Conservation (phyloP, 2,113 vertebrate genomes). For the Sapajus apella region DNA sequence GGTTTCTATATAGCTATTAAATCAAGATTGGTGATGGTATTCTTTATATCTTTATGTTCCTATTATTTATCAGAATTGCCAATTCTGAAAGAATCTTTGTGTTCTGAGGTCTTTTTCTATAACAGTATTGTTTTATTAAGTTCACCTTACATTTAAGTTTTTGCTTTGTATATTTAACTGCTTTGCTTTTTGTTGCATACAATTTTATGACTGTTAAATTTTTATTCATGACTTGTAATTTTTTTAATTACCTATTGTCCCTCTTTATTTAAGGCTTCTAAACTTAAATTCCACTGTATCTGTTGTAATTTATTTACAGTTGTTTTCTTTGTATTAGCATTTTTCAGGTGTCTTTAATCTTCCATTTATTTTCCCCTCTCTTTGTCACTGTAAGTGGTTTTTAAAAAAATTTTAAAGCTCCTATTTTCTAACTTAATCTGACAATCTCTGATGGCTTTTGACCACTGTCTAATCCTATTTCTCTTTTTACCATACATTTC, state of each 20-base stretch:
- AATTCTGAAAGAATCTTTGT: conserved; percentile 8
- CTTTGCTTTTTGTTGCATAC: neutral
- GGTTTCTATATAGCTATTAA: conserved; percentile 12
- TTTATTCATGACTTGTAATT: neutral
- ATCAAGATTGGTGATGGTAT: neutral
- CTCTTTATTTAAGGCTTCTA: neutral
- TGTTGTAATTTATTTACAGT: neutral
- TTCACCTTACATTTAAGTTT: conserved; percentile 3
- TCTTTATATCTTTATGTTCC: conserved; percentile 6
- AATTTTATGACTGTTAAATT: neutral
- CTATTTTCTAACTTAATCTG: neutral
- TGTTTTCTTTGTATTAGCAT: neutral
- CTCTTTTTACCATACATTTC: neutral
- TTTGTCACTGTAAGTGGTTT: neutral
- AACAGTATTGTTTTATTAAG: neutral
- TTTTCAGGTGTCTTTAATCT: neutral
- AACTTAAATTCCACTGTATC: neutral
- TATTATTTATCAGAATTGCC: neutral
- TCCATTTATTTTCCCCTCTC: neutral
- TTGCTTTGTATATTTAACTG: neutral
- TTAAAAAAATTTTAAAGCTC: neutral
- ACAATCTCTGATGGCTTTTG: neutral
- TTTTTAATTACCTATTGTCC: neutral
- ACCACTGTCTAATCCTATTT: neutral
- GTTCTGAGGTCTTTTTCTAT: neutral